Percentiles rank a stretch among this genome's conserved stretches.
Evolutionary conservation across 2,888 invertebrate species (phyloP).

Genomic region (Drosophila subsilvestris): DNA sequence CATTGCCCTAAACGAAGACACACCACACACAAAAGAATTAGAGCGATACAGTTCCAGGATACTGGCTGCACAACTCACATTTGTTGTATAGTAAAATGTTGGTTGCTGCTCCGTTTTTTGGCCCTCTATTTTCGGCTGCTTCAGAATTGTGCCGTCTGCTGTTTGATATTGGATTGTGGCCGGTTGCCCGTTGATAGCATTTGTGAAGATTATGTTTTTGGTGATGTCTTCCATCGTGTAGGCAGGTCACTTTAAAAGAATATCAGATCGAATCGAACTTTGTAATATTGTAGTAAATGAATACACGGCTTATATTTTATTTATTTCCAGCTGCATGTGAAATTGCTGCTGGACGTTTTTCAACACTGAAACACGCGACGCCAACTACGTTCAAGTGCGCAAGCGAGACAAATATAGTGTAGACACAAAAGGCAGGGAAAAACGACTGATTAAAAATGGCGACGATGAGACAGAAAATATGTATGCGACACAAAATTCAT

Average conservation of each 20-base stretch:
- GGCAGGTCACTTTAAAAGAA: slow-evolving; percentile 5
- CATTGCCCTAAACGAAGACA: slow-evolving; percentile 81
- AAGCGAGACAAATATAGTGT: slow-evolving; percentile 46
- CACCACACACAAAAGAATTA: not conserved
- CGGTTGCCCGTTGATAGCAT: slow-evolving; percentile 86
- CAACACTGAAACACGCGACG: slow-evolving; percentile 34
- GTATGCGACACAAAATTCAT: slow-evolving; percentile 15
- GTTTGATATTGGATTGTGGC: slow-evolving; percentile 89
- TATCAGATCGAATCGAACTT: not conserved
- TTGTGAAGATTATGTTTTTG: slow-evolving; percentile 86
- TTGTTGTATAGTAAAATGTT: slow-evolving; percentile 88
- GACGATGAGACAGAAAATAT: slow-evolving; percentile 50
- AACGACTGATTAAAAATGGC: slow-evolving; percentile 75
- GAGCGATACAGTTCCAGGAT: not conserved
- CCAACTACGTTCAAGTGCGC: slow-evolving; percentile 19
- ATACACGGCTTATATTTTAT: not conserved
- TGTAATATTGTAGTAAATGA: too few relatives aligned
- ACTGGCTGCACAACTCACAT: slow-evolving; percentile 65
- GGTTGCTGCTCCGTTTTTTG: slow-evolving; percentile 86
- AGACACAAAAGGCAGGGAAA: slow-evolving; percentile 60
- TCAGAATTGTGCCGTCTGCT: slow-evolving; percentile 87
- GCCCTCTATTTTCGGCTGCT: slow-evolving; percentile 87
- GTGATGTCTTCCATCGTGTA: slow-evolving; percentile 82
- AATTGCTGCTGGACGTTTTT: not conserved
- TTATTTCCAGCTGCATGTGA: slow-evolving; percentile 13